These are phyloP conservation scores for Rhinopomastus cyanomelas DNA, from an alignment of 2,113 vertebrate genomes.

Conservation along the genomic window DNA sequence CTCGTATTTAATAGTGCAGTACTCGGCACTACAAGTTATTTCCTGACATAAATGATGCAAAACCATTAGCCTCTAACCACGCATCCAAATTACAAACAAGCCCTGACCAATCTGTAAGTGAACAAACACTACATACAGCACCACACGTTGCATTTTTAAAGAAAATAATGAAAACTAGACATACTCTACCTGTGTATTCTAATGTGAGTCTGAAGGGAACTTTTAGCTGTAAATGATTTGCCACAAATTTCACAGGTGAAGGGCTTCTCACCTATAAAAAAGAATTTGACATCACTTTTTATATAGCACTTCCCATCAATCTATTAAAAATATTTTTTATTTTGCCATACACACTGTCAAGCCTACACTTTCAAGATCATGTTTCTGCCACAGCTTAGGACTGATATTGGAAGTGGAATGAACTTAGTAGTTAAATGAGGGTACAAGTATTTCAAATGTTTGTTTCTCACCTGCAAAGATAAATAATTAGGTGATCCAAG, in stretches of 20 bases:
- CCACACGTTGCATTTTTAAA: neutral
- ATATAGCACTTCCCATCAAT: neutral
- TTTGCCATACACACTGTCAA: neutral
- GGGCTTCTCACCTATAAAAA: constrained; percentile 90
- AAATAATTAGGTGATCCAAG: neutral
- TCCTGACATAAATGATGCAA: neutral
- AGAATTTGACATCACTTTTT: neutral
- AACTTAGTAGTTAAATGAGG: neutral
- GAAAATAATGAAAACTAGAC: neutral
- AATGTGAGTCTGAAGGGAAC: constrained; percentile 96
- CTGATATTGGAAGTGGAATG: neutral
- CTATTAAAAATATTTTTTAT: neutral
- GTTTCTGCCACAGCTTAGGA: neutral
- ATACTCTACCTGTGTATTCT: constrained; percentile 88
- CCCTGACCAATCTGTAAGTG: neutral
- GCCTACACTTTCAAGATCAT: neutral
- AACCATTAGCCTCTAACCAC: neutral
- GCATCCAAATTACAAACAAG: neutral
- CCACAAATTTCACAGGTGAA: constrained; percentile 99
- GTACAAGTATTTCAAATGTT: neutral
- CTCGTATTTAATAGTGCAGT: neutral
- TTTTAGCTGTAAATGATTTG: constrained; percentile 96
- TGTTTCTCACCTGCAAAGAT: neutral
- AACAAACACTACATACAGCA: neutral
- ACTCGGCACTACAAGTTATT: neutral